Evolutionary conservation across 2,888 invertebrate species (phyloP).

Genomic region (Pollenia amentaria): DNA sequence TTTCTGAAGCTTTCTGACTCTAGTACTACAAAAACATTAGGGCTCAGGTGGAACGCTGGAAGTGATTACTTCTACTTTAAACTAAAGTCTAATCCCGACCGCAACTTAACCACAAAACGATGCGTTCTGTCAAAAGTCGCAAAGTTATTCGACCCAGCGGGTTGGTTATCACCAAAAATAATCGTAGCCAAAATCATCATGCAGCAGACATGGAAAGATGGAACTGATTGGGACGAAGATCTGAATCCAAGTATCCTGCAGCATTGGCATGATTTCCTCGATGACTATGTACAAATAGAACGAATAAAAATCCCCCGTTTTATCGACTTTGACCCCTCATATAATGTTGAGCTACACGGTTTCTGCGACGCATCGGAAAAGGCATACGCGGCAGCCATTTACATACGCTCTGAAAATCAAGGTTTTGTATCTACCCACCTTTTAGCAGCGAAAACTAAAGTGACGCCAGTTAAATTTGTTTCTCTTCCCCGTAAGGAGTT

Average conservation of each 20-base stretch:
- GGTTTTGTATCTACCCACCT: no score
- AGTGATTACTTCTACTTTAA: not conserved
- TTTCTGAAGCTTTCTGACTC: not conserved
- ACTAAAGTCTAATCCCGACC: not conserved
- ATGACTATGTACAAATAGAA: not conserved
- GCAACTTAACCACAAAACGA: not conserved
- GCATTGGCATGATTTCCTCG: not conserved
- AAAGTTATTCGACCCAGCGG: not conserved
- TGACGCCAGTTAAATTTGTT: no score
- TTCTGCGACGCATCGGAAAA: not conserved
- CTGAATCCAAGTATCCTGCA: not conserved
- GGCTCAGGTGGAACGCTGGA: constrained; percentile 15
- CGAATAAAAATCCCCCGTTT: not conserved
- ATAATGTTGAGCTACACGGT: not conserved
- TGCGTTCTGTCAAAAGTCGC: not conserved
- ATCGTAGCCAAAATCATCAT: no score
- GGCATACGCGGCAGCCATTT: not conserved
- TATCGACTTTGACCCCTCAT: not conserved
- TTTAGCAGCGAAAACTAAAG: no score
- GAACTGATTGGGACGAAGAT: constrained; percentile 1
- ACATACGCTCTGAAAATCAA: no score
- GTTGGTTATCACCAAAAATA: not conserved
- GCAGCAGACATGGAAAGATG: not conserved
- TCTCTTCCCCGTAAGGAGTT: no score
- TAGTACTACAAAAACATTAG: not conserved